Evolutionary conservation across 1,140 invertebrate genomes (phyloP).

Genomic region (Chrysopa pallens): DNA sequence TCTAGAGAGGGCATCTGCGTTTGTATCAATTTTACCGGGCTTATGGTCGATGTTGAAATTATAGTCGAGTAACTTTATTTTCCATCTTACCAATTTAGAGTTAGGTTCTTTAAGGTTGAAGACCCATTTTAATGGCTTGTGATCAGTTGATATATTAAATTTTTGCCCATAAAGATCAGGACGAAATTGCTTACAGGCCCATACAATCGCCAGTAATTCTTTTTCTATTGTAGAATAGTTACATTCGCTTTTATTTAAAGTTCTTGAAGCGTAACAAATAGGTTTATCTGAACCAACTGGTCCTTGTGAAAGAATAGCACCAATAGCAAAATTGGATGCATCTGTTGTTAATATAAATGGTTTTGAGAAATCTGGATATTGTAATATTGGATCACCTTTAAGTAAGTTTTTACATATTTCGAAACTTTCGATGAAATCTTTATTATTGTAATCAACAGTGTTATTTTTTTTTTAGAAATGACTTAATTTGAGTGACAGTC

Average conservation of each 20-base stretch:
- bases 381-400: constrained; percentile 8
- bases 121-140: constrained; percentile 16
- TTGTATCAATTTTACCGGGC: constrained; percentile 15
- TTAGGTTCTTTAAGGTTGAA: constrained; percentile 20
- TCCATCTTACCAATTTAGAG: constrained; percentile 27
- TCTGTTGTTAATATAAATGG: constrained; percentile 5
- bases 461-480: constrained; percentile 18
- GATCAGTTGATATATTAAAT: constrained; percentile 18
- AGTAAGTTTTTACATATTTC: constrained; percentile 6
- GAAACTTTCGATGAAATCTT: constrained; percentile 3
- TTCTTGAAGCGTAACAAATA: constrained; percentile 1
- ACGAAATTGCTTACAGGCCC: constrained; percentile 17
- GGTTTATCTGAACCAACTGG: constrained; percentile 2
- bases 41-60: constrained; percentile 17
- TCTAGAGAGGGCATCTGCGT: constrained; percentile 16
- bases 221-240: constrained; percentile 2
- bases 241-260: not conserved
- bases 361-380: constrained; percentile 6
- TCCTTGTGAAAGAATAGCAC: constrained; percentile 5
- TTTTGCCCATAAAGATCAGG: constrained; percentile 16
- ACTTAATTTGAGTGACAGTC: too few species aligned
- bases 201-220: constrained; percentile 17
- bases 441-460: constrained; percentile 1
- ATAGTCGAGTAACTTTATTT: constrained; percentile 22
- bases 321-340: constrained; percentile 3